phyloP scores from a whole-genome alignment of 1,140 invertebrate species.

The Mizuhopecten yessoensis region DNA sequence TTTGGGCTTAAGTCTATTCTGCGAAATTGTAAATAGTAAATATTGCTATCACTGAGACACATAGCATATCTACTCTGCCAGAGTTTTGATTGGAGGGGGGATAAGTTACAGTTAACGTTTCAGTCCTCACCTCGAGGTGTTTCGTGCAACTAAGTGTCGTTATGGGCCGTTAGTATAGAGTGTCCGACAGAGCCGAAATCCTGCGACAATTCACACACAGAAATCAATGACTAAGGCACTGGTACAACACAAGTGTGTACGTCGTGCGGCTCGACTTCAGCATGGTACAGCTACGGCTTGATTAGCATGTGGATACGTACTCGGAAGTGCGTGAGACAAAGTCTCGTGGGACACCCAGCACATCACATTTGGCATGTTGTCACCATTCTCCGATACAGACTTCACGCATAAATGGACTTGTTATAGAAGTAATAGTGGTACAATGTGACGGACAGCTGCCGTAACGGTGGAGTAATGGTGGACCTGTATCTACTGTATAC shows the following conservation, averaged over 20 bases:
- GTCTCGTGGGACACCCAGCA: neutral
- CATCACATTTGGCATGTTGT: neutral
- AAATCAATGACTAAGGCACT: slow-evolving; percentile 4
- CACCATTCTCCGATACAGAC: too few species aligned
- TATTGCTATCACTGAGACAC: neutral
- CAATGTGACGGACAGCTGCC: too few species aligned
- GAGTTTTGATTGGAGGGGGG: neutral
- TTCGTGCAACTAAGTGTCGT: neutral
- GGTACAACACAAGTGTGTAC: neutral
- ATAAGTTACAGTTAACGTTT: neutral
- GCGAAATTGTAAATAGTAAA: neutral
- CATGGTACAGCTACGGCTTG: neutral
- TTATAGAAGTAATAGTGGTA: neutral
- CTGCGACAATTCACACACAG: slow-evolving; percentile 31
- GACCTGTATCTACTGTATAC: too few species aligned
- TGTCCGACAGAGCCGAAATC: slow-evolving; percentile 8
- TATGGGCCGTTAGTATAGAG: neutral
- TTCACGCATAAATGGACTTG: neutral
- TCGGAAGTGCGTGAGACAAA: neutral
- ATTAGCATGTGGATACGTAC: neutral
- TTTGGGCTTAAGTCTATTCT: neutral
- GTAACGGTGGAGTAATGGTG: too few species aligned
- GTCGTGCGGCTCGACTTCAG: slow-evolving; percentile 18
- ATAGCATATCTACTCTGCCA: neutral
- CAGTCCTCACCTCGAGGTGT: neutral